These are phyloP conservation scores for Onychomys leucogaster DNA, from an alignment of 2,797 vertebrate genomes.

Conservation along the genomic window DNA sequence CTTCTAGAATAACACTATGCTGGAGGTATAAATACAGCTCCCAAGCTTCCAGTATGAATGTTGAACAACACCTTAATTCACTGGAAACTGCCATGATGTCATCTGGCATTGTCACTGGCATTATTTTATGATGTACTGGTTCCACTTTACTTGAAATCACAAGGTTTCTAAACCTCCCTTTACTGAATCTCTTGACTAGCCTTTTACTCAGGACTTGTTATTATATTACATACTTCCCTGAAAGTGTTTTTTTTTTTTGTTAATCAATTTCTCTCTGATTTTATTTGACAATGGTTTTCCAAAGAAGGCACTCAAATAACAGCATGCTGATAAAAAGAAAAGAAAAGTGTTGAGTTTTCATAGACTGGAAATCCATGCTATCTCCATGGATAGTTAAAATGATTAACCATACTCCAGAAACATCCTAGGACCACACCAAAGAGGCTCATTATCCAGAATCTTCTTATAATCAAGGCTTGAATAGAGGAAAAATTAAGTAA, in stretches of 20 bases:
- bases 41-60: neutral
- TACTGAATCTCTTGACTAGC: neutral
- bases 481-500: neutral
- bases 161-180: neutral
- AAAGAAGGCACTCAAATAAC: neutral
- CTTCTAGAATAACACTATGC: neutral
- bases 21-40: neutral
- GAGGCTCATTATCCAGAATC: neutral
- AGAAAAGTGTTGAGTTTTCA: neutral
- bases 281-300: neutral
- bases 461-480: constrained; percentile 29
- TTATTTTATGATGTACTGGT: neutral
- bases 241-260: neutral
- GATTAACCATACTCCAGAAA: neutral
- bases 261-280: neutral
- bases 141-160: neutral
- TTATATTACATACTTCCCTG: neutral
- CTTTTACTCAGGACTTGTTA: neutral
- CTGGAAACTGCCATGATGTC: neutral
- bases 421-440: neutral
- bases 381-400: neutral
- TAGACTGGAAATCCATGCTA: neutral
- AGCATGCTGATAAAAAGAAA: neutral
- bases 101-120: neutral
- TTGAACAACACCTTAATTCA: neutral